Percentiles rank a stretch among this genome's conserved stretches.
These are phyloP conservation scores for Lottia scabra DNA, from an alignment of 2,888 invertebrate genomes.

Conservation along the genomic window DNA sequence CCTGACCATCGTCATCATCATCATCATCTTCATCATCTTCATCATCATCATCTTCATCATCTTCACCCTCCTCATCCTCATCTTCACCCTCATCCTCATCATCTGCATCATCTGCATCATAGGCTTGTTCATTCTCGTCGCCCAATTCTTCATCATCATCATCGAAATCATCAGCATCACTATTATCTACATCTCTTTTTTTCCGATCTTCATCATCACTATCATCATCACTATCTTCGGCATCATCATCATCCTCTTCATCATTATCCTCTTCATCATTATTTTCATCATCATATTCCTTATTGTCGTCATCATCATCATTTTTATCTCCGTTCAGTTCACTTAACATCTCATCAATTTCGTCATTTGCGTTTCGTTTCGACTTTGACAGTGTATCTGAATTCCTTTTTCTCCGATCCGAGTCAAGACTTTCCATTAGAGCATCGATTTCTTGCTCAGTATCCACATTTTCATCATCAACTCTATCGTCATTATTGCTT, in stretches of 20 bases:
- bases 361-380: background rate
- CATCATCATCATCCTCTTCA: too few relatives aligned
- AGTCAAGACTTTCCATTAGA: background rate
- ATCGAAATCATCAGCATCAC: background rate
- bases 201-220: too few relatives aligned
- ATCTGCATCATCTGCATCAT: background rate
- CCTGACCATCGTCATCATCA: conserved; percentile 8
- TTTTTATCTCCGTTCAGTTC: background rate
- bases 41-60: conserved; percentile 6
- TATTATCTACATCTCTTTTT: too few relatives aligned
- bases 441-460: background rate
- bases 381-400: background rate
- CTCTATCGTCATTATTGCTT: background rate
- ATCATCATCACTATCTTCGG: too few relatives aligned
- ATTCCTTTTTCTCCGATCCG: too few relatives aligned
- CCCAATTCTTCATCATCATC: background rate
- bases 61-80: background rate
- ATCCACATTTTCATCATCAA: background rate
- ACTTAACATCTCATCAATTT: background rate
- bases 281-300: background rate
- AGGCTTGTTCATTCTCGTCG: background rate
- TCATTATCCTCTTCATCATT: background rate
- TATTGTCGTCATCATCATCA: background rate
- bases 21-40: conserved; percentile 2
- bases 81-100: background rate